Conservation (phyloP, 2,113 vertebrate species). For the Erythrocercus mccallii region DNA sequence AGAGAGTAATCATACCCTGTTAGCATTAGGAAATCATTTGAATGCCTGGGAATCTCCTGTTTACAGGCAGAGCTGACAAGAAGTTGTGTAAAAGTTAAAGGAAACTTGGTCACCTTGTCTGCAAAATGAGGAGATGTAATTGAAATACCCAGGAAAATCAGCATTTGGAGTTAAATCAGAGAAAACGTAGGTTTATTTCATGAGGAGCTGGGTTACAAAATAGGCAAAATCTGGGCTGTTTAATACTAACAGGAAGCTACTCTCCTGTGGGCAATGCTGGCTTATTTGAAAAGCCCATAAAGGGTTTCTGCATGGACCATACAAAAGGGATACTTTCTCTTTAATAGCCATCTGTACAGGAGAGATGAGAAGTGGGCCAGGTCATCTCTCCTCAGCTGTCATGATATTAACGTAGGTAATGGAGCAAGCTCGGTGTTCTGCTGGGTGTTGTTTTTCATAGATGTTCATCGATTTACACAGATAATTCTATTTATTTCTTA, state of each 20-base stretch:
- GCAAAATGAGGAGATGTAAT: not conserved
- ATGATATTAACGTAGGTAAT: slow-evolving; percentile 99
- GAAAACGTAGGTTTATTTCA: slow-evolving; percentile 70
- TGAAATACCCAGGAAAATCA: slow-evolving; percentile 19
- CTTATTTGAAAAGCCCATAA: slow-evolving; percentile 85
- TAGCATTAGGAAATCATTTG: not conserved
- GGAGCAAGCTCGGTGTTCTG: slow-evolving; percentile 93
- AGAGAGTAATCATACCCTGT: not conserved
- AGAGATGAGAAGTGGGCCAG: slow-evolving; percentile 94
- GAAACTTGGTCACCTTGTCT: slow-evolving; percentile 23
- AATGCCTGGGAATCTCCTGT: not conserved
- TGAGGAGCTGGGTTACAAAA: slow-evolving; percentile 67
- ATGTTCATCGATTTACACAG: slow-evolving; percentile 93
- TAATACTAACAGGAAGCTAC: slow-evolving; percentile 79
- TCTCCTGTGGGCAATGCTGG: slow-evolving; percentile 82
- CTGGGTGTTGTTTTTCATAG: slow-evolving; percentile 96
- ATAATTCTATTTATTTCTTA: slow-evolving; percentile 98
- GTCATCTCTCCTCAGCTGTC: slow-evolving; percentile 99
- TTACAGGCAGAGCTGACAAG: not conserved
- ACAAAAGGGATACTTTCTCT: slow-evolving; percentile 95
- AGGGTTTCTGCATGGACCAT: slow-evolving; percentile 86
- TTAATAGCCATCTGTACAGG: slow-evolving; percentile 99
- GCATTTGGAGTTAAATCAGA: slow-evolving; percentile 57
- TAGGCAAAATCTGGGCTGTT: slow-evolving; percentile 78
- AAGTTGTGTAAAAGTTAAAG: not conserved